These are phyloP conservation scores for Ochotona princeps DNA, from an alignment of 2,113 vertebrate genomes.

Conservation along the genomic window DNA sequence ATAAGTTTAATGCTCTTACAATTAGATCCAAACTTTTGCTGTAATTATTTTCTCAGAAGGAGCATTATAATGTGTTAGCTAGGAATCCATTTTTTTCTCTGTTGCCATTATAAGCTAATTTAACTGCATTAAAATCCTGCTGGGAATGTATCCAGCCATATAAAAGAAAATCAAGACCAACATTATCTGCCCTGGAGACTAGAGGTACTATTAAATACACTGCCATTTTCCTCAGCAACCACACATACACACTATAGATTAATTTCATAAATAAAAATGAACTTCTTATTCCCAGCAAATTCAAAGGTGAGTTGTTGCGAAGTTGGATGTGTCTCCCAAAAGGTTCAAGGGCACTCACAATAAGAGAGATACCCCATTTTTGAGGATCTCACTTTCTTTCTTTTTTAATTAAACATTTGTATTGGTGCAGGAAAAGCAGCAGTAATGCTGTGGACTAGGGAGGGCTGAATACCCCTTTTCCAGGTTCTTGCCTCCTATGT, in stretches of 20 bases:
- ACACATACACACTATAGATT: background rate
- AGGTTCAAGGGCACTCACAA: background rate
- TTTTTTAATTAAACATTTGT: no score
- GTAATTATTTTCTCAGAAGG: constrained; percentile 62
- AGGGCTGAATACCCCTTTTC: no score
- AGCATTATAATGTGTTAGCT: constrained; percentile 13
- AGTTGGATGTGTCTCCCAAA: background rate
- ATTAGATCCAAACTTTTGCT: constrained; percentile 53
- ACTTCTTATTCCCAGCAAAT: constrained; percentile 25
- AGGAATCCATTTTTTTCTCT: constrained; percentile 37
- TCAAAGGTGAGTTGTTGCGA: constrained; percentile 16
- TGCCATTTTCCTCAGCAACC: background rate
- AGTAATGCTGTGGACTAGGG: no score
- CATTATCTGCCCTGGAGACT: background rate
- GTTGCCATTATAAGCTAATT: constrained; percentile 52
- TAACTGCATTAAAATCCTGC: constrained; percentile 53
- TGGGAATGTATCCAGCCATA: constrained; percentile 15
- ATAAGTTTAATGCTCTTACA: constrained; percentile 66
- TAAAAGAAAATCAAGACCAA: constrained; percentile 30
- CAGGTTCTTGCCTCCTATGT: no score
- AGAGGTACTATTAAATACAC: background rate
- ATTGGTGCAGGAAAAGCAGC: no score
- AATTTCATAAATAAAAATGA: constrained; percentile 13
- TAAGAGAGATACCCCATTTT: background rate
- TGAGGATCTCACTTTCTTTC: background rate